Conservation (phyloP, 2,113 vertebrate genomes). For the Camelus bactrianus region DNA sequence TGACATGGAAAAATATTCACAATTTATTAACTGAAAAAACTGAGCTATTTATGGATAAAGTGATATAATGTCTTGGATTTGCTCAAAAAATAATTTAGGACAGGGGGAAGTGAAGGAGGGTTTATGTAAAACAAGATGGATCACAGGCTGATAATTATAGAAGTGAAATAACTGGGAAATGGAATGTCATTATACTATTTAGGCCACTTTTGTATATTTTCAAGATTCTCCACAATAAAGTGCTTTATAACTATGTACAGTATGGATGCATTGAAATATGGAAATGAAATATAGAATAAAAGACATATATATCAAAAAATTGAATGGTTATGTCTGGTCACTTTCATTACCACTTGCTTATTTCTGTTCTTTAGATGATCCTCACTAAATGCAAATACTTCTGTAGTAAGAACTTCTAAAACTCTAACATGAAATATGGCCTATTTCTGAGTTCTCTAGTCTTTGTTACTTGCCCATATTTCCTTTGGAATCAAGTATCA, state of each 20-base stretch:
- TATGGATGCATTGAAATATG: neutral
- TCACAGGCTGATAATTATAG: neutral
- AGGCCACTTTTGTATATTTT: neutral
- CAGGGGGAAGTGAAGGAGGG: neutral
- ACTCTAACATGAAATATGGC: neutral
- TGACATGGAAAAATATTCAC: slow-evolving; percentile 1
- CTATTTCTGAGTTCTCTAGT: neutral
- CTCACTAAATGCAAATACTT: neutral
- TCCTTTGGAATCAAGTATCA: neutral
- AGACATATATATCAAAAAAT: neutral
- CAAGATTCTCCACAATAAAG: neutral
- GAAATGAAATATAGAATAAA: neutral
- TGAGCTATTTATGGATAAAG: neutral
- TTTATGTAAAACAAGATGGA: neutral
- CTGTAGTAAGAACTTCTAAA: neutral
- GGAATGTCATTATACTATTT: neutral
- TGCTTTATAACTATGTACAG: neutral
- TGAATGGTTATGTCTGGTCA: slow-evolving; percentile 4
- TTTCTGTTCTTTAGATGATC: neutral
- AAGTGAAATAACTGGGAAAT: neutral
- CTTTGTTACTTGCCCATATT: neutral
- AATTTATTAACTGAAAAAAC: neutral
- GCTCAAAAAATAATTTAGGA: neutral
- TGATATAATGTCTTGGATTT: neutral
- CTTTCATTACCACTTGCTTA: slow-evolving; percentile 4